phyloP scores from a whole-genome alignment of 2,797 vertebrate species.

The Tarsius wallacei region DNA sequence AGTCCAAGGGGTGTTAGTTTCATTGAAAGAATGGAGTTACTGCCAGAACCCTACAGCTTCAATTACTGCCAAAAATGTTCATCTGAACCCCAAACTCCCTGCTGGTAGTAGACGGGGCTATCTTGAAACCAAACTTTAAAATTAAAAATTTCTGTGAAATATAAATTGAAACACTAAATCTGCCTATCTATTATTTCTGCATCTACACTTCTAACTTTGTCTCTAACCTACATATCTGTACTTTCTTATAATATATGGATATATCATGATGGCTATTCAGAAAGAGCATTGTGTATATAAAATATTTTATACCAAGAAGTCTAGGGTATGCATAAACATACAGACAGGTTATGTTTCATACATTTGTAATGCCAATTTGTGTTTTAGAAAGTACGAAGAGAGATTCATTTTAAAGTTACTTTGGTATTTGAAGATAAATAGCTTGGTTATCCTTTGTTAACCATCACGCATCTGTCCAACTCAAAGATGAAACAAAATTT shows the following conservation, averaged over 20 bases:
- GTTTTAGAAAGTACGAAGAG: conserved; percentile 24
- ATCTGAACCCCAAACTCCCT: not conserved
- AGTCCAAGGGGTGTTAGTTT: not conserved
- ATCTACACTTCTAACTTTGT: not conserved
- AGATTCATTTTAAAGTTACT: conserved; percentile 20
- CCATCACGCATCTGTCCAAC: not conserved
- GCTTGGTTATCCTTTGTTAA: not conserved
- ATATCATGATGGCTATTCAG: not conserved
- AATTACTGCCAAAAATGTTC: not conserved
- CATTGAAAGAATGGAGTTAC: not conserved
- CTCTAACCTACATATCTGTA: not conserved
- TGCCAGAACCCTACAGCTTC: not conserved
- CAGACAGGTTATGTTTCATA: not conserved
- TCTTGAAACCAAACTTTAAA: not conserved
- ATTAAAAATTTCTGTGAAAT: not conserved
- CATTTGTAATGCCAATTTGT: not conserved
- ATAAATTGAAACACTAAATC: not conserved
- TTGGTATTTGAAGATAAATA: not conserved
- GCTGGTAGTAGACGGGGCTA: not conserved
- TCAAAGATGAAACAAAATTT: not conserved
- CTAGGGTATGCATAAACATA: not conserved
- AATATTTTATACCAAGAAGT: not conserved
- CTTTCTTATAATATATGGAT: not conserved
- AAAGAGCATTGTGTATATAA: not conserved
- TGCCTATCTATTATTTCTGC: not conserved